These are phyloP conservation scores for Cephalotes varians DNA, from an alignment of 2,888 invertebrate genomes.

Conservation along the genomic window DNA sequence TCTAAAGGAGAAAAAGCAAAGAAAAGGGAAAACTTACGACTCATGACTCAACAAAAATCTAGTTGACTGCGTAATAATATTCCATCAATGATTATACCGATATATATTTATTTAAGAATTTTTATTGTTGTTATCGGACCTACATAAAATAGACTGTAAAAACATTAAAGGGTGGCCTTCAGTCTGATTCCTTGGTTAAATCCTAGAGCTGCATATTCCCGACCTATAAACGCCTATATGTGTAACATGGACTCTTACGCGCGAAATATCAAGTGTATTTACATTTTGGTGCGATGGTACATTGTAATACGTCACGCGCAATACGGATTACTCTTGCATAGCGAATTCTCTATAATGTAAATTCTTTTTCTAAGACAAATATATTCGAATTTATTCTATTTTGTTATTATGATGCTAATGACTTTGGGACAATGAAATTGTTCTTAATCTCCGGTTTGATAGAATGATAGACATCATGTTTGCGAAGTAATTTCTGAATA, in stretches of 20 bases:
- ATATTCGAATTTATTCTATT: slow-evolving; percentile 79
- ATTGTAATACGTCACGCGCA: slow-evolving; percentile 31
- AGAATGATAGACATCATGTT: slow-evolving; percentile 61
- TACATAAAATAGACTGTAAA: slow-evolving; percentile 85
- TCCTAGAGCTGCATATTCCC: slow-evolving; percentile 82
- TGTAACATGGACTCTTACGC: slow-evolving; percentile 31
- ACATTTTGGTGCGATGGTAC: slow-evolving; percentile 49
- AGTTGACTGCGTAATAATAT: slow-evolving; percentile 84
- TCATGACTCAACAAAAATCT: slow-evolving; percentile 62
- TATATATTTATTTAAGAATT: slow-evolving; percentile 85
- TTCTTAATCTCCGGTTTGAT: slow-evolving; percentile 64
- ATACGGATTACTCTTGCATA: slow-evolving; percentile 67
- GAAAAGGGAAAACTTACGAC: slow-evolving; percentile 58
- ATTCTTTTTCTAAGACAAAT: slow-evolving; percentile 79
- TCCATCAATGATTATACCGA: slow-evolving; percentile 83
- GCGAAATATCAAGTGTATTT: slow-evolving; percentile 63
- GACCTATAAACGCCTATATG: slow-evolving; percentile 74
- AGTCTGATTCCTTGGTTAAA: slow-evolving; percentile 84
- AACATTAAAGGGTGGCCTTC: slow-evolving; percentile 84
- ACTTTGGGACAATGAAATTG: slow-evolving; percentile 60
- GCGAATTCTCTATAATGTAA: slow-evolving; percentile 74
- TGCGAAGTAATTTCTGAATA: slow-evolving; percentile 67
- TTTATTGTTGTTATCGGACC: slow-evolving; percentile 85
- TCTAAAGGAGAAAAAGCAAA: slow-evolving; percentile 64
- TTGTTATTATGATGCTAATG: slow-evolving; percentile 73